Percentiles rank a stretch among this genome's conserved stretches.
Conservation (phyloP, 2,888 invertebrate genomes). For the Eupithecia dodoneata region DNA sequence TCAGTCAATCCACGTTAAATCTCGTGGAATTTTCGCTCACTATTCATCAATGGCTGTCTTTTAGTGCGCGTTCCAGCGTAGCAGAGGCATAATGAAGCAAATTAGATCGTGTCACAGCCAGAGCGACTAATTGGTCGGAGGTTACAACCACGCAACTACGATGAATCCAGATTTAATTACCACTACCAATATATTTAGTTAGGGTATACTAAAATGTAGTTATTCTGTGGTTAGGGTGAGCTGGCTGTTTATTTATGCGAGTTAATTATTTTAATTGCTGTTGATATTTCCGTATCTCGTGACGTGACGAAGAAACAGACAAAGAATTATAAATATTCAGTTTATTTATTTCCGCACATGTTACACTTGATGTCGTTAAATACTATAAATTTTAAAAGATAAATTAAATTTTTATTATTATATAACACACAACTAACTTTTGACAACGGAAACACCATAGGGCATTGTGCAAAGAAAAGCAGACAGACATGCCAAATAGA, state of each 20-base stretch:
- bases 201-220: not conserved
- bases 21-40: not conserved
- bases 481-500: too few species aligned
- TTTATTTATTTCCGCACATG: too few species aligned
- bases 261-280: not conserved
- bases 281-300: not conserved
- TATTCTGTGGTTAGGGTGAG: not conserved
- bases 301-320: too few species aligned
- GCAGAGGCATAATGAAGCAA: conserved; percentile 27
- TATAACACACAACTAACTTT: too few species aligned
- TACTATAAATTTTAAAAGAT: too few species aligned
- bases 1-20: not conserved
- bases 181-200: conserved; percentile 11
- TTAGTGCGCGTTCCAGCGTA: conserved; percentile 11
- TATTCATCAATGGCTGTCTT: not conserved
- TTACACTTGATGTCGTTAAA: too few species aligned
- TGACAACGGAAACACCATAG: too few species aligned
- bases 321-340: too few species aligned
- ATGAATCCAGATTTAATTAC: conserved; percentile 26
- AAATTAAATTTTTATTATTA: too few species aligned
- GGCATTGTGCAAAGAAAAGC: too few species aligned
- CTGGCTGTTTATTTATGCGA: not conserved
- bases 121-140: conserved; percentile 24
- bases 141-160: conserved; percentile 15
- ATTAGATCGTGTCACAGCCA: conserved; percentile 28